Evolutionary conservation across 2,888 invertebrate species (phyloP).

Genomic region (Cephus pulcher): DNA sequence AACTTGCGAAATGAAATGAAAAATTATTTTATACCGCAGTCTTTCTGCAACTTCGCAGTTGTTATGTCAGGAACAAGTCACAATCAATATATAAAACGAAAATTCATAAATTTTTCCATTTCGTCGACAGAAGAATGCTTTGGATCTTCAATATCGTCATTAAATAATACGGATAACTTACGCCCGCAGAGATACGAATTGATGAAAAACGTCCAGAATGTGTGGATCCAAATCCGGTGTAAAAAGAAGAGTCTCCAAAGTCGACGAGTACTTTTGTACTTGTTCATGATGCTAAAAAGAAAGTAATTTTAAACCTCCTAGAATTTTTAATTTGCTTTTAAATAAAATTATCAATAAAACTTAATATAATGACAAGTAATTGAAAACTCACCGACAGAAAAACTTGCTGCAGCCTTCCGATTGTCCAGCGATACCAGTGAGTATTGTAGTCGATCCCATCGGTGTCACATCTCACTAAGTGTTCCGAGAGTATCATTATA

Average conservation of each 20-base stretch:
- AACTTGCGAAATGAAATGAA: neutral
- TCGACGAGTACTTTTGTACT: conserved; percentile 96
- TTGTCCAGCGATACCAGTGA: conserved; percentile 96
- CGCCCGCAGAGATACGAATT: conserved; percentile 91
- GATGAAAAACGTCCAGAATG: conserved; percentile 96
- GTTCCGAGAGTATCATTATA: conserved; percentile 97
- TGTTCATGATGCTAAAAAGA: conserved; percentile 93
- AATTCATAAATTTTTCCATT: neutral
- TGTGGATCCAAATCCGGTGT: conserved; percentile 96
- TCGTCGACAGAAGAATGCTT: neutral
- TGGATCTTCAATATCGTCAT: neutral
- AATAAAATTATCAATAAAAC: conserved; percentile 16
- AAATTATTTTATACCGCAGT: neutral
- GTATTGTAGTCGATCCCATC: conserved; percentile 94
- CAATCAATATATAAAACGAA: neutral
- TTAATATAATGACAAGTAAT: conserved; percentile 6
- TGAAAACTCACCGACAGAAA: conserved; percentile 83
- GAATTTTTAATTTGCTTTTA: conserved; percentile 3
- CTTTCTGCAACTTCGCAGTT: neutral
- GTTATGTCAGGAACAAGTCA: neutral
- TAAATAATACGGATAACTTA: conserved; percentile 60
- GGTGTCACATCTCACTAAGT: conserved; percentile 92
- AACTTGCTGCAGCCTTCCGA: conserved; percentile 94
- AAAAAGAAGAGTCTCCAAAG: conserved; percentile 94
- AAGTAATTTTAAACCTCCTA: conserved; percentile 24